phyloP scores from a whole-genome alignment of 2,888 invertebrate genomes.

The Mesopsocus fuscifrons region DNA sequence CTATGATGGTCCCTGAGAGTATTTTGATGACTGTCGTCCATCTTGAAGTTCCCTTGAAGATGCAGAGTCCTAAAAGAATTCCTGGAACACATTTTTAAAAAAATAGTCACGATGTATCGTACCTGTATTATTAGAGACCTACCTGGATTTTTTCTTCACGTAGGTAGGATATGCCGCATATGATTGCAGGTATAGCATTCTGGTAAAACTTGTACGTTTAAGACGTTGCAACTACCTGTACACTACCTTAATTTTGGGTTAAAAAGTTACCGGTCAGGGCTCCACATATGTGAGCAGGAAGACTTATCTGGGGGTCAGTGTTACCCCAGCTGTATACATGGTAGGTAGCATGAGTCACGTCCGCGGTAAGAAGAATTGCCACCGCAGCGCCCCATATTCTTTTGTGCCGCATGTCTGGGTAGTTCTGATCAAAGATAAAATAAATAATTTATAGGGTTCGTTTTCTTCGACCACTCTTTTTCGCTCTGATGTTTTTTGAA shows the following conservation, averaged over 20 bases:
- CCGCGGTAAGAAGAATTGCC: slow-evolving; percentile 40
- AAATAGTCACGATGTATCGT: too few relatives aligned
- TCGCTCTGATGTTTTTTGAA: too few relatives aligned
- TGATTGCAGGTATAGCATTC: neutral
- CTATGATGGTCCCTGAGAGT: neutral
- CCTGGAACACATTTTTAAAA: slow-evolving; percentile 19
- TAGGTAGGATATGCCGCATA: neutral
- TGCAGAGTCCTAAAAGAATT: slow-evolving; percentile 37
- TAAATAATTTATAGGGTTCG: too few relatives aligned
- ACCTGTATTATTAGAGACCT: too few relatives aligned
- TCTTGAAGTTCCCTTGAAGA: slow-evolving; percentile 27
- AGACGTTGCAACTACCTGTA: neutral
- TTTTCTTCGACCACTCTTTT: too few relatives aligned
- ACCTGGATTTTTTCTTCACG: too few relatives aligned
- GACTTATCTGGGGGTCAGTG: slow-evolving; percentile 33
- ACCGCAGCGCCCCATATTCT: slow-evolving; percentile 26
- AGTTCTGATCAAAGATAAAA: too few relatives aligned
- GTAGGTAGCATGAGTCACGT: slow-evolving; percentile 35
- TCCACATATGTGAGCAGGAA: slow-evolving; percentile 52
- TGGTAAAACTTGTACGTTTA: neutral
- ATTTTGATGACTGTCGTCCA: slow-evolving; percentile 1
- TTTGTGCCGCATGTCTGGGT: neutral
- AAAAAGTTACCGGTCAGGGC: slow-evolving; percentile 31
- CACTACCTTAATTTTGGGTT: neutral
- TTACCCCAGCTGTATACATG: slow-evolving; percentile 27